A percentile compares a stretch with the other conserved stretches of the same genome.
These are phyloP conservation scores for Penaeus monodon DNA, from an alignment of 2,888 invertebrate genomes.

Conservation along the genomic window DNA sequence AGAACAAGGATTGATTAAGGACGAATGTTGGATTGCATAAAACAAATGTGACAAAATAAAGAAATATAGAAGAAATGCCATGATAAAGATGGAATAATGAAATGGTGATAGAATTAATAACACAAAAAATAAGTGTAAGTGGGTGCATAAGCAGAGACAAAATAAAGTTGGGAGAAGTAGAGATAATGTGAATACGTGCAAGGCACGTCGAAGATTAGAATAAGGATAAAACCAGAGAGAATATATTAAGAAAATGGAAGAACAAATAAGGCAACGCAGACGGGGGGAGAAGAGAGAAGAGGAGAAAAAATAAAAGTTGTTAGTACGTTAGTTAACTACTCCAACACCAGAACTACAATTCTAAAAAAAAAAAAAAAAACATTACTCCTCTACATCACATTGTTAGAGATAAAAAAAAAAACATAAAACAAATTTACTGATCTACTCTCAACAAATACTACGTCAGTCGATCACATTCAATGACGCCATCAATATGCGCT, in stretches of 20 bases:
- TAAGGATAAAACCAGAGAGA: conserved; percentile 5
- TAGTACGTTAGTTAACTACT: background rate
- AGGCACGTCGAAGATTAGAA: background rate
- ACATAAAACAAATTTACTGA: too few species aligned
- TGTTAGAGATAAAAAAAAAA: too few species aligned
- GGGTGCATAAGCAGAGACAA: background rate
- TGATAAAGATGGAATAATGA: background rate
- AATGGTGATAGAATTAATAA: background rate
- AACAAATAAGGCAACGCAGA: background rate
- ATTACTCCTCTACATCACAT: too few species aligned
- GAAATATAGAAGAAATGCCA: background rate
- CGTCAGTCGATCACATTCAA: too few species aligned
- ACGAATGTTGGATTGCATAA: background rate
- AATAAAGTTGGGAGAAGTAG: background rate
- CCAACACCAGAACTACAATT: background rate
- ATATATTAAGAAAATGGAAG: background rate
- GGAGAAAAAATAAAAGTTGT: background rate
- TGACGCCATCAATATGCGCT: too few species aligned
- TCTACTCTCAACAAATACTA: too few species aligned
- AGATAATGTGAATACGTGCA: background rate
- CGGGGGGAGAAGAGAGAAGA: background rate
- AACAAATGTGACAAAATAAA: background rate
- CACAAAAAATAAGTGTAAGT: background rate
- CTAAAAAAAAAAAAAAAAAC: too few species aligned
- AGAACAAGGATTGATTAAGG: too few species aligned